phyloP scores from a whole-genome alignment of 2,888 invertebrate species.

The Melinaea menophilus region DNA sequence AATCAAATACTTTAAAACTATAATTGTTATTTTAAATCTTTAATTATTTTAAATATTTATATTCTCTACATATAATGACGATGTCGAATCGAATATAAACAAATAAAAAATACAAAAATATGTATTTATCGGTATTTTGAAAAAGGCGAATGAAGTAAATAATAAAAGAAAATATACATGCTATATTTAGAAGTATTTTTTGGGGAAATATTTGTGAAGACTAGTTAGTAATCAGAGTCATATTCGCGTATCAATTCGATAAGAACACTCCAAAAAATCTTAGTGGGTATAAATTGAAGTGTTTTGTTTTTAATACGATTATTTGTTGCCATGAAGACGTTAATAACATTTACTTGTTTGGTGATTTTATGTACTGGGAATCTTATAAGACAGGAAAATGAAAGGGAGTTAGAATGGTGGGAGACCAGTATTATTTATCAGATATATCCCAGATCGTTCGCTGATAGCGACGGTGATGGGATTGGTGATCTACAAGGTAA shows the following conservation, averaged over 20 bases:
- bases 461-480: conserved; percentile 87
- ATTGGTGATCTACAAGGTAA: conserved; percentile 79
- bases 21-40: no score
- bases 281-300: conserved; percentile 8
- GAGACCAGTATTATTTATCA: conserved; percentile 86
- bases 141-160: no score
- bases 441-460: conserved; percentile 87
- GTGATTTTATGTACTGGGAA: conserved; percentile 42
- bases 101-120: no score
- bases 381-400: conserved; percentile 38
- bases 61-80: no score
- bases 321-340: conserved; percentile 43
- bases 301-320: conserved; percentile 13
- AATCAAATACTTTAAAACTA: no score
- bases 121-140: no score
- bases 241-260: conserved; percentile 1
- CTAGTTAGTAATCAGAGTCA: conserved; percentile 13
- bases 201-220: not conserved
- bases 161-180: no score
- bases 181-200: no score
- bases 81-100: no score
- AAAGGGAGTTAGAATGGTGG: conserved; percentile 82
- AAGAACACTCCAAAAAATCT: not conserved
- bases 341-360: conserved; percentile 45
- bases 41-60: no score